Conservation (phyloP, 2,888 invertebrate species). For the Tinea pellionella region DNA sequence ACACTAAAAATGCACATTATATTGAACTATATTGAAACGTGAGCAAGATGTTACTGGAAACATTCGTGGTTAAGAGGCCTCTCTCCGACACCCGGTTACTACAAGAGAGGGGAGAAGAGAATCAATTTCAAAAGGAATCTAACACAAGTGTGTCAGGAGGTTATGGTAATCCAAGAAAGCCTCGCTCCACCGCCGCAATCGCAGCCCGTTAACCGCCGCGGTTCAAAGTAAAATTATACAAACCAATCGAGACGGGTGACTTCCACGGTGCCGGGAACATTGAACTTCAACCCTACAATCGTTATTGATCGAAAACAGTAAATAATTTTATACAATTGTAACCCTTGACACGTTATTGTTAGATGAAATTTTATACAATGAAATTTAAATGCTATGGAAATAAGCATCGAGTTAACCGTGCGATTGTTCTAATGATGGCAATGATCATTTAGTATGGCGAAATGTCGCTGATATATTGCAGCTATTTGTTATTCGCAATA, state of each 20-base stretch:
- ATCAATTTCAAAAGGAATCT: slow-evolving; percentile 51
- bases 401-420: background rate
- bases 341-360: slow-evolving; percentile 9
- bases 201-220: slow-evolving; percentile 46
- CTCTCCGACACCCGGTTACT: background rate
- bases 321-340: slow-evolving; percentile 9
- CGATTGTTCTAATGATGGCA: slow-evolving; percentile 6
- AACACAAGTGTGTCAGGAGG: slow-evolving; percentile 54
- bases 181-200: slow-evolving; percentile 20
- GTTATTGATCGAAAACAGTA: slow-evolving; percentile 11
- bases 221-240: slow-evolving; percentile 48
- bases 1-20: background rate
- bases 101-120: slow-evolving; percentile 25
- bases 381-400: background rate
- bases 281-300: slow-evolving; percentile 13
- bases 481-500: slow-evolving; percentile 14
- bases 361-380: background rate
- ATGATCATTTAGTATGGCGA: slow-evolving; percentile 1
- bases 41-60: slow-evolving; percentile 4
- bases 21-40: background rate
- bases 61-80: background rate
- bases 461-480: slow-evolving; percentile 1
- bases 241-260: slow-evolving; percentile 33
- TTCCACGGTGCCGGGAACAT: background rate
- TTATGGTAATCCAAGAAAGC: slow-evolving; percentile 50